Evolutionary conservation across 2,797 vertebrate genomes (phyloP).

Genomic region (Tadarida brasiliensis): DNA sequence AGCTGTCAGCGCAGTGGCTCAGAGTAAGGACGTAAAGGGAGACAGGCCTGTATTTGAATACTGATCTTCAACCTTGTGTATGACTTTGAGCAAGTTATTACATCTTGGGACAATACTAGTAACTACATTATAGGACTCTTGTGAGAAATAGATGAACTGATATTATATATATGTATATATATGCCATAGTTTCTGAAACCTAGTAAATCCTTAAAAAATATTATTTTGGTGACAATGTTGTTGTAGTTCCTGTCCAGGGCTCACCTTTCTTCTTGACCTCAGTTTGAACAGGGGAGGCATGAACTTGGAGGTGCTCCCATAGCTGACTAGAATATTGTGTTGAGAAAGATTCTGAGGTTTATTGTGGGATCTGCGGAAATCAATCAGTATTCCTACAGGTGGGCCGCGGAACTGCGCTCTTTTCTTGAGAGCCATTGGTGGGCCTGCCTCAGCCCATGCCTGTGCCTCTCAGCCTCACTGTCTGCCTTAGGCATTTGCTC

Average conservation of each 20-base stretch:
- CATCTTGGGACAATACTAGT: neutral
- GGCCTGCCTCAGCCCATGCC: neutral
- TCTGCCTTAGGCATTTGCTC: constrained; percentile 10
- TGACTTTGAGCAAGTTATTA: constrained; percentile 21
- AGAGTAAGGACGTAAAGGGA: neutral
- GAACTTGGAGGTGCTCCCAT: neutral
- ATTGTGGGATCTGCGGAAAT: neutral
- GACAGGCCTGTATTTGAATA: neutral
- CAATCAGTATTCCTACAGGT: neutral
- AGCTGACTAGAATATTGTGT: neutral
- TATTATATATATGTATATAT: no score
- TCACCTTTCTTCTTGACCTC: neutral
- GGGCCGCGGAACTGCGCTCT: neutral
- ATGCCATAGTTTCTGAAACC: neutral
- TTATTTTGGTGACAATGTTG: neutral
- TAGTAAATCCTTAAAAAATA: neutral
- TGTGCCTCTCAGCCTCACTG: neutral
- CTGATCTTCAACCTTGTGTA: neutral
- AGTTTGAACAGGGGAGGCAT: neutral
- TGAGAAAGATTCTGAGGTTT: neutral
- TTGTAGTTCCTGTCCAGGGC: neutral
- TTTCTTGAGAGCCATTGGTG: neutral
- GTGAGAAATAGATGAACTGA: neutral
- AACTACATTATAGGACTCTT: neutral
- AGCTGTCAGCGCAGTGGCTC: neutral